Conservation (phyloP, 1,140 invertebrate species). For the Condylostylus longicornis region DNA sequence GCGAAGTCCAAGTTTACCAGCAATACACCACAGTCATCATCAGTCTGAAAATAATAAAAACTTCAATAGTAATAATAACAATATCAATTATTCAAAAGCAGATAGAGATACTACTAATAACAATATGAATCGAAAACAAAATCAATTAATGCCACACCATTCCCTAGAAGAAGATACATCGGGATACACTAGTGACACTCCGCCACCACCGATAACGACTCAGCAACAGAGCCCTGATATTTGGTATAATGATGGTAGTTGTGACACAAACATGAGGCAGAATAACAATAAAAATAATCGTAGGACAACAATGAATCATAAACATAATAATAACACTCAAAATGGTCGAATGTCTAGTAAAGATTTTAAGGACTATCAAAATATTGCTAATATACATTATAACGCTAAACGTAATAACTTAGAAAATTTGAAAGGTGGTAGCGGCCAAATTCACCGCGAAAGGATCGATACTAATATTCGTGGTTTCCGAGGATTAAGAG, state of each 20-base stretch:
- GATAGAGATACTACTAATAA: constrained; percentile 6
- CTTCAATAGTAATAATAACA: constrained; percentile 4
- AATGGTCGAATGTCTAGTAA: too few species aligned
- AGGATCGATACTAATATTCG: too few species aligned
- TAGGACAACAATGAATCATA: too few species aligned
- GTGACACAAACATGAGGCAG: too few species aligned
- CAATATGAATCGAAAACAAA: constrained; percentile 9
- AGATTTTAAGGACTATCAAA: too few species aligned
- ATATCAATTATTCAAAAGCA: constrained; percentile 1
- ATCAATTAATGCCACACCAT: constrained; percentile 11
- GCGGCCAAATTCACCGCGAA: too few species aligned
- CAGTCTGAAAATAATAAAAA: constrained; percentile 4
- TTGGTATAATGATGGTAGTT: constrained; percentile 29
- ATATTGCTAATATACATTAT: too few species aligned
- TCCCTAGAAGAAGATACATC: constrained; percentile 47
- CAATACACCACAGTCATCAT: constrained; percentile 20
- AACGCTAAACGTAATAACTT: too few species aligned
- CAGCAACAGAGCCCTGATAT: constrained; percentile 30
- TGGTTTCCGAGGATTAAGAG: too few species aligned
- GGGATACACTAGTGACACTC: constrained; percentile 48
- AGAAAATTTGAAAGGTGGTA: too few species aligned
- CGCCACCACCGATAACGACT: constrained; percentile 31
- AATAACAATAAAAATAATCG: too few species aligned
- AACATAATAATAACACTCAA: too few species aligned
- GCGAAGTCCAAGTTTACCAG: constrained; percentile 28